phyloP scores from a whole-genome alignment of 2,888 invertebrate genomes.

The Caenorhabditis imperialis region DNA sequence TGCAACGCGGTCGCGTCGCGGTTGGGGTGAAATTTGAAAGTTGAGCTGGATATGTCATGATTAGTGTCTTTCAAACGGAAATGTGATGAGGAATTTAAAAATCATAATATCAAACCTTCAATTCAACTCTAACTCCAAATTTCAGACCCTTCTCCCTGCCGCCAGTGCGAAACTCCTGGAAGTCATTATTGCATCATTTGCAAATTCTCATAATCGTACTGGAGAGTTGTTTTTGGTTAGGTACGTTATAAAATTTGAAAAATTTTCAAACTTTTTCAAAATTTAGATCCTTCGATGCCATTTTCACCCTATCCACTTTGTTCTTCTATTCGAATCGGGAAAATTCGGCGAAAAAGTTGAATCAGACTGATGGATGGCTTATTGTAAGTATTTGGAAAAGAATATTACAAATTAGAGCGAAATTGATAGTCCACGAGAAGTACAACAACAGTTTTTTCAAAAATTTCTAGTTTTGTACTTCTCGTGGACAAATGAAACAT shows the following conservation, averaged over 20 bases:
- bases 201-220: constrained; percentile 73
- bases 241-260: constrained; percentile 45
- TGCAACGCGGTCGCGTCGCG: no score
- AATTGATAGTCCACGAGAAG: no score
- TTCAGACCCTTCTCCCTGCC: constrained; percentile 54
- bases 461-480: no score
- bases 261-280: neutral
- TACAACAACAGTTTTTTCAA: no score
- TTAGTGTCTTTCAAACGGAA: no score
- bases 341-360: neutral
- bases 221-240: constrained; percentile 73
- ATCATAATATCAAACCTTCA: no score
- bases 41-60: no score
- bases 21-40: no score
- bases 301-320: constrained; percentile 58
- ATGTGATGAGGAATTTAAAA: no score
- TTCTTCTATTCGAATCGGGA: constrained; percentile 6
- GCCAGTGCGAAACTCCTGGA: constrained; percentile 67
- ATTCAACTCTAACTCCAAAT: neutral
- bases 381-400: no score
- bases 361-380: constrained; percentile 22
- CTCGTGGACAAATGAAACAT: no score
- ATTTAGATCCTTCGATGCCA: constrained; percentile 44
- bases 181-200: constrained; percentile 61
- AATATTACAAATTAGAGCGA: no score